These are phyloP conservation scores for Chydorus sphaericus DNA, from an alignment of 2,888 invertebrate genomes.

Conservation along the genomic window DNA sequence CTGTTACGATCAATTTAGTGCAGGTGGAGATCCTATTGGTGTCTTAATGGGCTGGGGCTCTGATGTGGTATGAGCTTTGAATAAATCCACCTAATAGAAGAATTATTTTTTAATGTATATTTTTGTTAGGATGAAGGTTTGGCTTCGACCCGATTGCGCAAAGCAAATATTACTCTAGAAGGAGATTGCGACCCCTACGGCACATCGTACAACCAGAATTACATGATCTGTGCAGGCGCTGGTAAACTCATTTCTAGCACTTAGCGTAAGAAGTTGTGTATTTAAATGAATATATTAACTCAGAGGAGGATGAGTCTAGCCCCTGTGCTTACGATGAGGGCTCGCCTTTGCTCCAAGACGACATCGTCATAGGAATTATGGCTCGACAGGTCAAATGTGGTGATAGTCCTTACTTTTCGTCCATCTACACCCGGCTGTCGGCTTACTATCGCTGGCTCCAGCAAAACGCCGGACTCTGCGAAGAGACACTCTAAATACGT, in stretches of 20 bases:
- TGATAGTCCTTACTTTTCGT: background rate
- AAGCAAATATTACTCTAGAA: background rate
- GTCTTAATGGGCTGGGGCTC: background rate
- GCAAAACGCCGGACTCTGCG: background rate
- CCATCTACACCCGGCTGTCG: background rate
- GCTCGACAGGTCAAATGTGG: background rate
- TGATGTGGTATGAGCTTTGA: background rate
- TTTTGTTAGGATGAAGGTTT: background rate
- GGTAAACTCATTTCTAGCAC: no score
- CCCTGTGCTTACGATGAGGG: background rate
- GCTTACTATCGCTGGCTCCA: background rate
- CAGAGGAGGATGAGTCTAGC: background rate
- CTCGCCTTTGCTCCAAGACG: background rate
- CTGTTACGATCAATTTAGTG: background rate
- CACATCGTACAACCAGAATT: background rate
- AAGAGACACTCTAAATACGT: background rate
- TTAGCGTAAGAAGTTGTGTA: background rate
- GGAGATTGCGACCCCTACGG: background rate
- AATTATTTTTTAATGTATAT: background rate
- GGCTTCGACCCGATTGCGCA: background rate
- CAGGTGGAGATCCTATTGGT: background rate
- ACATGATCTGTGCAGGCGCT: background rate
- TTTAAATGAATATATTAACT: no score
- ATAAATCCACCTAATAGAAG: background rate
- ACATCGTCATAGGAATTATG: background rate